phyloP scores from a whole-genome alignment of 2,888 invertebrate genomes.

The Caenorhabditis zanzibari region DNA sequence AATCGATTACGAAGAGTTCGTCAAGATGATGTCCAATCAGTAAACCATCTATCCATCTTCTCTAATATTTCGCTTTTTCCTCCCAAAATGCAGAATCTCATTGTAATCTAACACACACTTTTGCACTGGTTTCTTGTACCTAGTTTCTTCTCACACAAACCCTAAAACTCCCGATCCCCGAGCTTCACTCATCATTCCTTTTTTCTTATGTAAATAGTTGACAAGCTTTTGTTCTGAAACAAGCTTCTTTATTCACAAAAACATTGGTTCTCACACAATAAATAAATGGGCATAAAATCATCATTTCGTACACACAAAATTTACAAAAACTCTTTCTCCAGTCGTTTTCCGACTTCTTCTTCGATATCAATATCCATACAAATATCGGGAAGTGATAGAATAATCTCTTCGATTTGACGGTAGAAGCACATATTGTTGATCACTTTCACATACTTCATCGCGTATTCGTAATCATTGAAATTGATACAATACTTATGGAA shows the following conservation, averaged over 20 bases:
- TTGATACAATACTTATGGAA: constrained; percentile 83
- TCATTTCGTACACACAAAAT: neutral
- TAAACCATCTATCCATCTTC: constrained; percentile 34
- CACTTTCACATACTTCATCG: constrained; percentile 84
- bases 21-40: constrained; percentile 75
- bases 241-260: constrained; percentile 42
- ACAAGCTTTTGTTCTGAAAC: constrained; percentile 19
- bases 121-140: constrained; percentile 54
- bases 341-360: constrained; percentile 19
- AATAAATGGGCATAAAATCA: constrained; percentile 24
- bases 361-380: constrained; percentile 68
- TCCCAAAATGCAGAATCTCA: constrained; percentile 45
- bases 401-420: constrained; percentile 67
- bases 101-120: constrained; percentile 44
- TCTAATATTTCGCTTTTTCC: neutral
- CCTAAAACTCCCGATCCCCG: constrained; percentile 28
- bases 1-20: constrained; percentile 81
- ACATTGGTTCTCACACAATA: constrained; percentile 20
- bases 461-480: constrained; percentile 84
- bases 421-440: constrained; percentile 84
- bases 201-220: constrained; percentile 39
- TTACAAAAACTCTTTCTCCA: constrained; percentile 35
- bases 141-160: constrained; percentile 6
- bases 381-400: constrained; percentile 67
- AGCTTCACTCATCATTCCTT: constrained; percentile 63